Evolutionary conservation across 2,113 vertebrate genomes (phyloP), one percentile per base, ranked within the genome.

Genomic region (Actenoides lindsayi): DNA sequence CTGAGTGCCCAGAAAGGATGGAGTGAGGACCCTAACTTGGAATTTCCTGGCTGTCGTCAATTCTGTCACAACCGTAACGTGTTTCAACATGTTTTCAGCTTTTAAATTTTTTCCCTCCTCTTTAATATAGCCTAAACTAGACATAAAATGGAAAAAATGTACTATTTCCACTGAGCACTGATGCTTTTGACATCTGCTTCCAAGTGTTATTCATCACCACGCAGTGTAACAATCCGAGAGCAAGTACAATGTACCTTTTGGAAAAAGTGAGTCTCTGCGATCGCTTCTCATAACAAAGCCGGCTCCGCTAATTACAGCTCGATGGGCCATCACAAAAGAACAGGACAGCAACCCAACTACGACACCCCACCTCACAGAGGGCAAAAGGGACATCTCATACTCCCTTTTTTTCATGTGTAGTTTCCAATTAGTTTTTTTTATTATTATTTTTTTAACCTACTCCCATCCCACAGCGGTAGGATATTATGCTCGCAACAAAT

Each of bases 141-240:
- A 97, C 96, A 96, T 96, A 97, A 97, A 98, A 97, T 97, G 97
- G 96, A 97, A 98, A 98, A 97, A 97, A 95, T 94, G 96, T 94
- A 96, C 71, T 94, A 88, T 97, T 98, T 98, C 95, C 96, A 97
- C 93, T 91, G 93, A 97, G 92, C 64, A 84, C 88, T 97, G 95
- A 96, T 95, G 96, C 94, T 86, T 98, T 96, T 97, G 98, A 97
- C 95, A 97, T 97, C 96, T 97, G 95, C 94, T 98, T 97, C 97
- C 98, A 98, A 98, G 97, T 92, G 94, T 98, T 98, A 98, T 97
- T 98, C 98, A 98, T 98, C 94, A 94, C 92, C 87, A 69, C 84
- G 31, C 73, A 94, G 97, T 27, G 83, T 94, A 97, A 97, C 90
- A 97, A 97, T 97, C 89, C 33, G 89, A 94, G 88, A 95, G 94